Percentiles rank a stretch among this genome's conserved stretches.
phyloP scores from a whole-genome alignment of 2,888 invertebrate species.

The Cantharis rustica region DNA sequence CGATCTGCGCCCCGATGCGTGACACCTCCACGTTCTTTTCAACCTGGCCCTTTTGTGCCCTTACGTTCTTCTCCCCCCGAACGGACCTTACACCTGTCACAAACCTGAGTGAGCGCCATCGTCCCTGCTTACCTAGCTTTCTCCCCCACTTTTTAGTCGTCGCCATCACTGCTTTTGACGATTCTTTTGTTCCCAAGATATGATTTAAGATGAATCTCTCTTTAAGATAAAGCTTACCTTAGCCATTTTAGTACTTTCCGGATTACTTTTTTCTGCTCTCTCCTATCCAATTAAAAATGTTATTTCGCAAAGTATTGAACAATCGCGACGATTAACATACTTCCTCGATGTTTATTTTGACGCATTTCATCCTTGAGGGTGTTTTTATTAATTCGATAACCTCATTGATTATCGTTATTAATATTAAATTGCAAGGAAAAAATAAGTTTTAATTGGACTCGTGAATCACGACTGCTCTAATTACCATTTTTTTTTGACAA shows the following conservation, averaged over 20 bases:
- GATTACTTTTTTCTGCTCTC: constrained; percentile 2
- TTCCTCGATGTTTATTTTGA: background rate
- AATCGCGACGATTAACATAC: background rate
- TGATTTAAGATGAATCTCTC: constrained; percentile 32
- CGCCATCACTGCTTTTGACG: constrained; percentile 37
- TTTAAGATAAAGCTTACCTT: constrained; percentile 1
- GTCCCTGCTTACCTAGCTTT: constrained; percentile 34
- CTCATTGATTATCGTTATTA: background rate
- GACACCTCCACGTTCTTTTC: constrained; percentile 44
- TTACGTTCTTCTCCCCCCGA: constrained; percentile 27
- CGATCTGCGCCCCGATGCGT: constrained; percentile 45
- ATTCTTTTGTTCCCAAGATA: constrained; percentile 36
- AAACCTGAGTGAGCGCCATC: constrained; percentile 33
- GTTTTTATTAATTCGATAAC: background rate
- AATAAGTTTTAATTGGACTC: background rate
- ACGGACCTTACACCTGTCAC: constrained; percentile 38
- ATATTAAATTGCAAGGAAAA: background rate
- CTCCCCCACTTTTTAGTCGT: constrained; percentile 38
- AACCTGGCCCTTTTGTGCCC: constrained; percentile 34
- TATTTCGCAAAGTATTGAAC: background rate
- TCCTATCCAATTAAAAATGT: constrained; percentile 8
- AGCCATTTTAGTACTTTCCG: constrained; percentile 12
- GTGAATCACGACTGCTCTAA: background rate
- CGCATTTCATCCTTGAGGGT: background rate
- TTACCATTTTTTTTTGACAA: background rate